phyloP scores from a whole-genome alignment of 2,797 vertebrate species.

The Eleutherodactylus coqui region DNA sequence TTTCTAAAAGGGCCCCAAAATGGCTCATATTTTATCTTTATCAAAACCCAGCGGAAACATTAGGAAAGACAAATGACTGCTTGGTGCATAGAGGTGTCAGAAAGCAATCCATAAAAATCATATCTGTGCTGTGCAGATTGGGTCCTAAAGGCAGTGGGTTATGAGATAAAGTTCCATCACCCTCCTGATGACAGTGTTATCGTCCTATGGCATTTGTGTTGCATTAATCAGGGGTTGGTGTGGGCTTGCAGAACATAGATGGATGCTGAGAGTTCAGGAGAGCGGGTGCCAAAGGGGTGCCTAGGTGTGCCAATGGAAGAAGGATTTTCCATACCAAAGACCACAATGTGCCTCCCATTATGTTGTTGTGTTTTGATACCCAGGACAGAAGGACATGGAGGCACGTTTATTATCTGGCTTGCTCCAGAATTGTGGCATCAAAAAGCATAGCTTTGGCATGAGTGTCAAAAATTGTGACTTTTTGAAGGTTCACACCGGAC shows the following conservation, averaged over 20 bases:
- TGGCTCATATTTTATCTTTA: constrained; percentile 38
- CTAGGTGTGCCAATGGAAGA: no score
- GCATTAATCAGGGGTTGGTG: background rate
- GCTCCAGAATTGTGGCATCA: no score
- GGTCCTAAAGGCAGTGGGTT: background rate
- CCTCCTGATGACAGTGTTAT: background rate
- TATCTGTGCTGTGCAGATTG: background rate
- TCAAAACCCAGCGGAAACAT: constrained; percentile 37
- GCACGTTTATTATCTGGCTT: no score
- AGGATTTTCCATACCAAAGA: no score
- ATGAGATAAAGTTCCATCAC: background rate
- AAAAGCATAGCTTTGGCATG: no score
- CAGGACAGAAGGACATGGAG: no score
- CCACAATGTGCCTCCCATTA: no score
- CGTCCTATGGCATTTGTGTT: background rate
- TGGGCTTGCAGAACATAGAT: background rate
- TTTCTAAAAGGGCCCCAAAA: constrained; percentile 22
- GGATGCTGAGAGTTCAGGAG: no score
- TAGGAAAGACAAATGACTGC: constrained; percentile 41
- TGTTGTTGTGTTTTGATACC: no score
- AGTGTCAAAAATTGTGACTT: no score
- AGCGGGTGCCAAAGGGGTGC: no score
- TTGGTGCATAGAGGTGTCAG: background rate
- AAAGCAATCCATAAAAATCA: constrained; percentile 22
- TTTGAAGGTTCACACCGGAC: no score